Base-by-base conservation (phyloP, 2,797 vertebrate species). In the Gastrophryne carolinensis region DNA sequence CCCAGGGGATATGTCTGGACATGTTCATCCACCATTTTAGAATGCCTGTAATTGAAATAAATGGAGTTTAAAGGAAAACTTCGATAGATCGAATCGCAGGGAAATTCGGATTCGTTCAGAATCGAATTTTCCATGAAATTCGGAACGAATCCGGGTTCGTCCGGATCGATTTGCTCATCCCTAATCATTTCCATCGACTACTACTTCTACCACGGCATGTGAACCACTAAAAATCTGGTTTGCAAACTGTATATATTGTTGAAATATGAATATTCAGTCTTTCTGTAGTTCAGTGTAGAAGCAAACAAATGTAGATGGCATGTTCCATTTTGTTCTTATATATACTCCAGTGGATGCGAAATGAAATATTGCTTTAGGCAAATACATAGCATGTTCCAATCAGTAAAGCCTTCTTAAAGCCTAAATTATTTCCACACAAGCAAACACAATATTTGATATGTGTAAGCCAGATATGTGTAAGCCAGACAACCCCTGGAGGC, bases 381-480 rank as follows among this genome's bases (percentile, higher is more conserved):
- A 74, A 49, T 56, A 60, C 17, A 58, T 35, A 75, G 26, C 73
- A 69, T 69, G 73, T 53, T 69, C 73, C 34, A 60, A 75, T 67
- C 73, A 54, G 47, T 65, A 53, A 75, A 75, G 69, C 68, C 64
- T 68, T 62, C 56, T 61, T 62, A 53, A 69, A 62, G 41, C 56
- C 34, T 5, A 54, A 67, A 69, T 75, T 61, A 69, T 62, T 75
- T 75, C 54, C 57, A 62, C 65, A 62, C 56, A 69, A 75, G 44
- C 73, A 75, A 37, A 44, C 65, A 53, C 73, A 75, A 68, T 41
- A 75, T 61, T 69, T 62, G 53, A 74, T 67, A 60, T 68, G 73
- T 61, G 64, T 53, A 53, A 60, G 32, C 30, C 44, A 61, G 32
- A 37, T 39, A 52, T 68, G 39, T 32, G 50, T 61, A 75, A 61